Conservation (phyloP, 2,888 invertebrate species). For the Tipula unca region DNA sequence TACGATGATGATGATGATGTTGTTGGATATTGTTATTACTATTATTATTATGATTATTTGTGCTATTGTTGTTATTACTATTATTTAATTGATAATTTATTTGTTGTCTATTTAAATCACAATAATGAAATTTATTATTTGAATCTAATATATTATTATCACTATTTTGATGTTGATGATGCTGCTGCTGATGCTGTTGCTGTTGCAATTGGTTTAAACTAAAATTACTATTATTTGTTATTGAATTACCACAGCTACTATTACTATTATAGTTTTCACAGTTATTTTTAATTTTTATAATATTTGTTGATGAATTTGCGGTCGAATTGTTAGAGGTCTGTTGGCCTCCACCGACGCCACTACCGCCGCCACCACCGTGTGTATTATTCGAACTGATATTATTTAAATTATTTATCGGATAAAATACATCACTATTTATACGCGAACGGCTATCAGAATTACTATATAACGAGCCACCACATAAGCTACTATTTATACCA, state of each 20-base stretch:
- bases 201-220: constrained; percentile 26
- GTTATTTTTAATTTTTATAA: constrained; percentile 16
- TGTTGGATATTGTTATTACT: constrained; percentile 17
- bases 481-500: not conserved
- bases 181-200: constrained; percentile 30
- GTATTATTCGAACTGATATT: not conserved
- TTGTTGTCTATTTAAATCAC: constrained; percentile 18
- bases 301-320: not conserved
- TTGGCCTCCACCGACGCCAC: not conserved
- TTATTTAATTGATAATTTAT: constrained; percentile 32
- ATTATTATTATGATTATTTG: constrained; percentile 1
- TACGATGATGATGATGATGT: constrained; percentile 33
- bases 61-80: constrained; percentile 31
- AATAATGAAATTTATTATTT: constrained; percentile 27
- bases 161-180: constrained; percentile 25
- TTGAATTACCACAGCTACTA: constrained; percentile 17
- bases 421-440: constrained; percentile 38
- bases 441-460: constrained; percentile 37
- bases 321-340: not conserved
- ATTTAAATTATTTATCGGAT: constrained; percentile 26
- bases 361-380: not conserved
- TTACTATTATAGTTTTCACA: constrained; percentile 16
- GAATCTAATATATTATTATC: constrained; percentile 25
- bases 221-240: constrained; percentile 18
- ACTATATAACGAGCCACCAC: not conserved